Conservation (phyloP, 2,113 vertebrate genomes). For the Okapia johnstoni region DNA sequence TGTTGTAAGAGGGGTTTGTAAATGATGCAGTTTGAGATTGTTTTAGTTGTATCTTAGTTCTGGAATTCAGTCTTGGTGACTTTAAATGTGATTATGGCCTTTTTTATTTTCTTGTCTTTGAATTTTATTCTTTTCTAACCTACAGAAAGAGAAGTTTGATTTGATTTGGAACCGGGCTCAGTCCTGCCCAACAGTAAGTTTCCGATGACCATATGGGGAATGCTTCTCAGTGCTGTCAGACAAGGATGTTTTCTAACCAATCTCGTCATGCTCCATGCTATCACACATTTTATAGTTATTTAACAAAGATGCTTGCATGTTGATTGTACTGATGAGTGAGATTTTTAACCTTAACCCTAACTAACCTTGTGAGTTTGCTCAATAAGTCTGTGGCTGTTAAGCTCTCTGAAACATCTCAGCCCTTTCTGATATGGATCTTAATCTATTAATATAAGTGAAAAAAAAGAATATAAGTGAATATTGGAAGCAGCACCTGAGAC, state of each 20-base stretch:
- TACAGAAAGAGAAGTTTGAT: constrained; percentile 88
- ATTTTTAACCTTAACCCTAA: neutral
- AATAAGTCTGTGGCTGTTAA: neutral
- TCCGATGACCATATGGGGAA: neutral
- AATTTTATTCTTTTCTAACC: constrained; percentile 62
- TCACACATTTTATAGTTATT: neutral
- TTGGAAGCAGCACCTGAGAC: neutral
- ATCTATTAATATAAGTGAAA: neutral
- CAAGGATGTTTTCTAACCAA: neutral
- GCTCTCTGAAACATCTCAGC: neutral
- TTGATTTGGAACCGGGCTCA: constrained; percentile 85
- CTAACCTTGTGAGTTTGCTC: neutral
- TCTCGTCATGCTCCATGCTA: neutral
- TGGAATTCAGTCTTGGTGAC: constrained; percentile 29
- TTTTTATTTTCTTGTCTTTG: neutral
- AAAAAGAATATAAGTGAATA: neutral
- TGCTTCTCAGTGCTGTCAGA: neutral
- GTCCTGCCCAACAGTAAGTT: constrained; percentile 87
- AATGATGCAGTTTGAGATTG: neutral
- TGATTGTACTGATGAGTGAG: neutral
- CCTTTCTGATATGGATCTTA: constrained; percentile 20
- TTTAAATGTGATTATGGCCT: neutral
- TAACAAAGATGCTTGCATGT: neutral
- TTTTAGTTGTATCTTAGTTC: constrained; percentile 20
- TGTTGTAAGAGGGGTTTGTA: constrained; percentile 32